Evolutionary conservation across 2,888 invertebrate genomes (phyloP).

Genomic region (Hirtodrosophila alboralis): DNA sequence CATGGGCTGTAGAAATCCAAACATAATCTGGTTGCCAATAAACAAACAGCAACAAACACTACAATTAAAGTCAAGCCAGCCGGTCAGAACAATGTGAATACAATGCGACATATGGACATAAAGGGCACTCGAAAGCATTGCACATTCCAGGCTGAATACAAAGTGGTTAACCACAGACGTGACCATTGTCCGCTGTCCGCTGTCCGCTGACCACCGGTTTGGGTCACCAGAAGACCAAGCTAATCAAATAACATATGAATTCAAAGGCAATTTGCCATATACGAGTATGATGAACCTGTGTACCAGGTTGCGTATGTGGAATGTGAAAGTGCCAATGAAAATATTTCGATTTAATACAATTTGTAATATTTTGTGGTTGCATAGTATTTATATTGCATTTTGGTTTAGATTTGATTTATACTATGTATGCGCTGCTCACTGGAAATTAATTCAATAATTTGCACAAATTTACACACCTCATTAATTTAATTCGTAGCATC

Average conservation of each 20-base stretch:
- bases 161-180: conserved; percentile 35
- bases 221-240: conserved; percentile 24
- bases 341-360: conserved; percentile 22
- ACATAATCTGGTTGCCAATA: background rate
- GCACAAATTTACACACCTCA: conserved; percentile 43
- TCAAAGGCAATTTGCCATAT: conserved; percentile 6
- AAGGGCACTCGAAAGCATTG: background rate
- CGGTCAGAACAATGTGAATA: conserved; percentile 22
- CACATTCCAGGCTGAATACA: conserved; percentile 11
- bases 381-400: conserved; percentile 24
- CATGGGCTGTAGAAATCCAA: background rate
- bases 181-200: conserved; percentile 19
- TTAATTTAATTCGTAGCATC: conserved; percentile 29
- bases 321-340: conserved; percentile 25
- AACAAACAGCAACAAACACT: conserved; percentile 5
- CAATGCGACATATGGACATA: conserved; percentile 1
- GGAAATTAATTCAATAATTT: conserved; percentile 47
- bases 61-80: conserved; percentile 29
- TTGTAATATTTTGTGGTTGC: conserved; percentile 38
- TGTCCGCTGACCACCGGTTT: conserved; percentile 16
- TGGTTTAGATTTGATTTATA: too few species aligned
- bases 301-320: conserved; percentile 23
- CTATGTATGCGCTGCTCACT: conserved; percentile 9
- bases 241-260: conserved; percentile 56
- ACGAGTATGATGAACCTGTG: conserved; percentile 8